phyloP scores from a whole-genome alignment of 2,797 vertebrate genomes.

The Dicrostonyx torquatus region DNA sequence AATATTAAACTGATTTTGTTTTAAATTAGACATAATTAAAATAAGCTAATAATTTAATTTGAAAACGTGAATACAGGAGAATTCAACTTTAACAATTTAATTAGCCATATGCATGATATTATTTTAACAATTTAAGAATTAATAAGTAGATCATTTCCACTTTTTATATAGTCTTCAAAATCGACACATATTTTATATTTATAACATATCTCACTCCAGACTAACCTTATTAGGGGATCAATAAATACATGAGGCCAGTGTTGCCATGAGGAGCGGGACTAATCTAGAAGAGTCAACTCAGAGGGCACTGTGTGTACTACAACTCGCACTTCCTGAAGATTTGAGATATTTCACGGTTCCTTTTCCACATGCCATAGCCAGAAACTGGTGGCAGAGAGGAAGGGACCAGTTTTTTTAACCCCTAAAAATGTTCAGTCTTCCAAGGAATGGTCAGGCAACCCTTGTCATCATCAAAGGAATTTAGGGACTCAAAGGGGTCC shows the following conservation, averaged over 20 bases:
- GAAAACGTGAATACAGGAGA: background rate
- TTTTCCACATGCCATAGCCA: background rate
- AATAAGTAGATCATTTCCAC: background rate
- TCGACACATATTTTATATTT: background rate
- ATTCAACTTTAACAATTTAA: slow-evolving; percentile 12
- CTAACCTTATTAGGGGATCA: background rate
- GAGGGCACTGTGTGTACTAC: background rate
- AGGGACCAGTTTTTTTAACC: background rate
- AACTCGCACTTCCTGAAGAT: background rate
- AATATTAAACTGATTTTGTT: background rate
- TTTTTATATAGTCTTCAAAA: slow-evolving; percentile 22
- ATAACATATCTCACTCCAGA: background rate
- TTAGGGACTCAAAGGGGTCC: background rate
- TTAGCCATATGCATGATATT: background rate
- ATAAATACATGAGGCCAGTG: background rate
- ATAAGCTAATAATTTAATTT: background rate
- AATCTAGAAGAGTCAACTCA: background rate
- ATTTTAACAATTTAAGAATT: slow-evolving; percentile 49
- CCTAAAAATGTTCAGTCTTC: background rate
- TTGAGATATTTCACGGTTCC: background rate
- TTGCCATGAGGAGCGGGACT: no score
- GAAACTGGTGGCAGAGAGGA: slow-evolving; percentile 28
- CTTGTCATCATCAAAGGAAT: background rate
- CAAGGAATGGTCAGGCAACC: background rate
- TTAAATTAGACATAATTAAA: background rate